Base-by-base conservation (phyloP, 1,140 invertebrate genomes). In the Drosophila yakuba region DNA sequence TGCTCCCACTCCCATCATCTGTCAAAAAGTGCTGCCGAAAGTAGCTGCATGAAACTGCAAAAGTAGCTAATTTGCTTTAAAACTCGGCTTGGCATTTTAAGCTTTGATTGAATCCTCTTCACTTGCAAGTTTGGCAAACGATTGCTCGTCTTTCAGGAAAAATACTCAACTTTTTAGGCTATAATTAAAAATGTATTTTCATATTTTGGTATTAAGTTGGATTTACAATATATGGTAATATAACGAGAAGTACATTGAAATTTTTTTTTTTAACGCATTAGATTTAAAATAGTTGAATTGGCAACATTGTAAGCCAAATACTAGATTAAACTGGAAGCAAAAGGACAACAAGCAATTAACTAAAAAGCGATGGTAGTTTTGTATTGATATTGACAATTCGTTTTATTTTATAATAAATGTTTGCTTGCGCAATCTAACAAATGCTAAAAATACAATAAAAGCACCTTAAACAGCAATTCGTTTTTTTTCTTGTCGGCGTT, bases 381-480 rank as follows among this genome's bases (percentile, higher is more conserved):
- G 12, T 25, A 7, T 14, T 35, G 41, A 32, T 45, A 20, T 43
- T 59, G 38, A 5, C 8, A 64, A 28, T 25, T 68, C 25, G 11
- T 25, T 35, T 51, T 62, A n/a, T 25, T 45, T 32, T 43, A 67
- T 28, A 51, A 32, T 20, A 44, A 28, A 15, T 11, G 35, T 35
- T 66, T 36, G 23, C 36, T 68, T 68, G 66, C 66, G 64, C 64
- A 68, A 68, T 68, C 54, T 38, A 5, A 5, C 25, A 45, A 39
- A 14, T 43, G 39, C 20, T 25, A 25, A 63, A 41, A 63, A 47
- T 64, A 64, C 44, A 63, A 63, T 62, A 67, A 59, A 64, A 67
- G 43, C 35, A 20, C 47, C 45, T 51, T 51, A 64, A 51, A 23
- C 38, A 39, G 58, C 23, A 11, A 20, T 43, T 68, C 43, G 28